Conservation (phyloP, 37 sponge, comb jelly and placozoan species). For the Aplysina aerophoba region DNA sequence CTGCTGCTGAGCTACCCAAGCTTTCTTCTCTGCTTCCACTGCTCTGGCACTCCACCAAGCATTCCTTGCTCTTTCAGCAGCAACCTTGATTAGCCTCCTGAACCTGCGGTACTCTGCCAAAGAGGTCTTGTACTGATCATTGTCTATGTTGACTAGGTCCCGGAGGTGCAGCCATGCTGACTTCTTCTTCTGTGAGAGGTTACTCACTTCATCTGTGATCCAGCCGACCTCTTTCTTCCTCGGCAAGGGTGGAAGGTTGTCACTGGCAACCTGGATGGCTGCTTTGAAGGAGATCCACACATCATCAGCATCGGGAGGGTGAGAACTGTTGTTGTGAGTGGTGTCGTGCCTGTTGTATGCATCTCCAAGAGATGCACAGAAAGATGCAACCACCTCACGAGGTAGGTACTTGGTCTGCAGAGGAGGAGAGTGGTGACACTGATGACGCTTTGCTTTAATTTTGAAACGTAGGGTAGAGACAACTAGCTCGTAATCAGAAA, state of each 20-base stretch:
- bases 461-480: slow-evolving; percentile 7
- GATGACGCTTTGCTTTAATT: slow-evolving; percentile 20
- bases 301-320: not conserved
- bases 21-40: no score
- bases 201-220: slow-evolving; percentile 17
- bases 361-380: slow-evolving; percentile 9
- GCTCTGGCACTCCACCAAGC: no score
- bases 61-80: no score
- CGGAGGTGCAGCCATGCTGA: slow-evolving; percentile 14
- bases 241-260: not conserved
- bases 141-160: no score
- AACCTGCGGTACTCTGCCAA: no score
- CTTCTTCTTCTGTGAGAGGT: slow-evolving; percentile 10
- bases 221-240: slow-evolving; percentile 13
- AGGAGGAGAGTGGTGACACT: slow-evolving; percentile 22
- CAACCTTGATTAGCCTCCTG: no score
- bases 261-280: slow-evolving; percentile 14
- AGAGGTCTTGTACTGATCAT: no score
- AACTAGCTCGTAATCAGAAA: not conserved
- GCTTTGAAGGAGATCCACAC: not conserved
- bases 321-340: not conserved
- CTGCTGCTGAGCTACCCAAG: no score
- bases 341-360: slow-evolving; percentile 2
- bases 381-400: no score
- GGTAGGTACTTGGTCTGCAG: no score